These are phyloP conservation scores for Semicossyphus pulcher DNA, from an alignment of 2,113 vertebrate genomes.

Conservation along the genomic window DNA sequence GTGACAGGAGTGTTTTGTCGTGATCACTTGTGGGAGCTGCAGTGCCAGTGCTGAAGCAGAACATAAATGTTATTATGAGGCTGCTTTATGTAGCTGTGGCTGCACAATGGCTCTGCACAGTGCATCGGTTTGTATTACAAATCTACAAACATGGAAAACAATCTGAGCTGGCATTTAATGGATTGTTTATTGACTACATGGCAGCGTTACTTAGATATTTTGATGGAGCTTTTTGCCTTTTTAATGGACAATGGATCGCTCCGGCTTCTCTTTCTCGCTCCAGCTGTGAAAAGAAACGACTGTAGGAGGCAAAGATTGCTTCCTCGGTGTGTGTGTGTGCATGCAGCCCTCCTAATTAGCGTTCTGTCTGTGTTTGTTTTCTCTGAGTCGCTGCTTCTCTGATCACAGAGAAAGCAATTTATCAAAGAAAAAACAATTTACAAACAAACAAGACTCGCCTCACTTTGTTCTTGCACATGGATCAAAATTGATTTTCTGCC, in stretches of 20 bases:
- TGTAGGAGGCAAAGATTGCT: slow-evolving; percentile 50
- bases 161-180: slow-evolving; percentile 4
- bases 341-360: slow-evolving; percentile 69
- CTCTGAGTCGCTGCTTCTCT: slow-evolving; percentile 60
- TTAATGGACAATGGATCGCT: slow-evolving; percentile 35
- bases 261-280: not conserved
- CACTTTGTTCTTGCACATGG: slow-evolving; percentile 68
- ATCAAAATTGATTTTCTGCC: slow-evolving; percentile 79
- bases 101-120: slow-evolving; percentile 7
- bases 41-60: not conserved
- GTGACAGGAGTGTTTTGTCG: slow-evolving; percentile 51
- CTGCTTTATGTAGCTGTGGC: slow-evolving; percentile 28
- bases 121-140: slow-evolving; percentile 4
- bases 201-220: slow-evolving; percentile 46
- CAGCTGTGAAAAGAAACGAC: slow-evolving; percentile 53
- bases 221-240: slow-evolving; percentile 35
- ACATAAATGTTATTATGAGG: slow-evolving; percentile 20
- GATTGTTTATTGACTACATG: slow-evolving; percentile 32
- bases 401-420: slow-evolving; percentile 72
- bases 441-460: slow-evolving; percentile 68
- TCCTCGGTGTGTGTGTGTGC: slow-evolving; percentile 23
- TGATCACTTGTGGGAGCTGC: slow-evolving; percentile 55
- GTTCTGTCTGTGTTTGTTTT: slow-evolving; percentile 73
- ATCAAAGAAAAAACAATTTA: slow-evolving; percentile 79
- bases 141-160: not conserved